These are phyloP conservation scores for Paramuricea clavata DNA, from an alignment of 92 coral and sea anemone genomes.

Conservation along the genomic window DNA sequence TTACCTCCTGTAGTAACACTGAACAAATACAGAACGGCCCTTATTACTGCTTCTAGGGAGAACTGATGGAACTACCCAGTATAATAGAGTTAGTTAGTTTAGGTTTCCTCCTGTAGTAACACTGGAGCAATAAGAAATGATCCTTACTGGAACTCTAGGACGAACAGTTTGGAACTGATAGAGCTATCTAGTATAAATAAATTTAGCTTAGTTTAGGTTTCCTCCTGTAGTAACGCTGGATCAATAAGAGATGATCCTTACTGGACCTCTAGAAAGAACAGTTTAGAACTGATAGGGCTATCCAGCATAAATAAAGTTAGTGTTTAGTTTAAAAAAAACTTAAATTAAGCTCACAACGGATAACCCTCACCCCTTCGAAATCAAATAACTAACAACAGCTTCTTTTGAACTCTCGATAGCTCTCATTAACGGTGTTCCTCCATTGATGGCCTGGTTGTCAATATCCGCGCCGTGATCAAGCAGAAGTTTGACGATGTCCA, in stretches of 20 bases:
- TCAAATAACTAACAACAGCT: constrained; percentile 82
- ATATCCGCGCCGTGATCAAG: constrained; percentile 90
- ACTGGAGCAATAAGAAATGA: background rate
- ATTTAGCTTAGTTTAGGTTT: too few relatives aligned
- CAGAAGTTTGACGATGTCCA: constrained; percentile 82
- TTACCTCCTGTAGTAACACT: background rate
- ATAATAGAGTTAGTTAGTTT: background rate
- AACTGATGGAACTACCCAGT: background rate
- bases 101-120: background rate
- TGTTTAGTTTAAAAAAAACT: background rate
- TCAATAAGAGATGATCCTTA: too few relatives aligned
- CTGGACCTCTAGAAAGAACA: too few relatives aligned
- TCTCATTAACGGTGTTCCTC: constrained; percentile 97
- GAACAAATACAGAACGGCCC: background rate
- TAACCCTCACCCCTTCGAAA: constrained; percentile 96
- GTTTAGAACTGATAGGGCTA: too few relatives aligned
- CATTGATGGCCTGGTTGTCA: constrained; percentile 92
- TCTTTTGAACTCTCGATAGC: constrained; percentile 97
- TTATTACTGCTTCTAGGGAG: background rate
- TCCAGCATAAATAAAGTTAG: too few relatives aligned
- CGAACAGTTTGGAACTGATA: background rate
- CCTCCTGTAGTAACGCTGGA: too few relatives aligned
- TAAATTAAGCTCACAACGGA: too few relatives aligned
- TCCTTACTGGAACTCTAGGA: background rate
- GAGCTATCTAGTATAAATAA: too few relatives aligned